Percentiles rank a stretch among this genome's conserved stretches.
Evolutionary conservation across 2,888 invertebrate genomes (phyloP).

Genomic region (Synergus umbraculus): DNA sequence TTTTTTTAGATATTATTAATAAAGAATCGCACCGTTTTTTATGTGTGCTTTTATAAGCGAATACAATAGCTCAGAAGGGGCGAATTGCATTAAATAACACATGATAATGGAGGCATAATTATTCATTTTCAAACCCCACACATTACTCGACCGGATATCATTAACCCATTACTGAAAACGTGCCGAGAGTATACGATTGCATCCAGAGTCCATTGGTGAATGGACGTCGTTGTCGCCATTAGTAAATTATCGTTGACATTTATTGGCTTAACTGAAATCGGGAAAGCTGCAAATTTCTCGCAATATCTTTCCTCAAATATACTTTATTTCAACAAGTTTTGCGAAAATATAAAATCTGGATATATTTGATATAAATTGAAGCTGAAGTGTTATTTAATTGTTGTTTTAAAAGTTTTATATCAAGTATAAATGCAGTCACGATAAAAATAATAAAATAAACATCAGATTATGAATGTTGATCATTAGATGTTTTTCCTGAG

Average conservation of each 20-base stretch:
- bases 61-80: background rate
- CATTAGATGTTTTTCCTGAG: slow-evolving; percentile 28
- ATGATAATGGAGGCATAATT: background rate
- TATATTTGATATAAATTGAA: background rate
- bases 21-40: too few relatives aligned
- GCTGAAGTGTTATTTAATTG: background rate
- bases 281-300: background rate
- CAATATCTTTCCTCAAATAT: background rate
- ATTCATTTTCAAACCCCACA: background rate
- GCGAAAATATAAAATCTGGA: background rate
- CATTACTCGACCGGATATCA: background rate
- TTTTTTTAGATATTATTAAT: too few relatives aligned
- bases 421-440: too few relatives aligned
- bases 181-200: background rate
- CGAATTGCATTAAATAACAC: background rate
- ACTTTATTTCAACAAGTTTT: background rate
- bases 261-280: background rate
- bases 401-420: too few relatives aligned
- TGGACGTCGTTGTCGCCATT: background rate
- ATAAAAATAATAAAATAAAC: background rate
- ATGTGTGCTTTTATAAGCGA: background rate
- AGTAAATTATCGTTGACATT: background rate
- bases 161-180: background rate
- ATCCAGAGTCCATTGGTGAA: background rate
- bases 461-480: slow-evolving; percentile 15